Evolutionary conservation across 2,888 invertebrate species (phyloP).

Genomic region (Myopa tessellatipennis): DNA sequence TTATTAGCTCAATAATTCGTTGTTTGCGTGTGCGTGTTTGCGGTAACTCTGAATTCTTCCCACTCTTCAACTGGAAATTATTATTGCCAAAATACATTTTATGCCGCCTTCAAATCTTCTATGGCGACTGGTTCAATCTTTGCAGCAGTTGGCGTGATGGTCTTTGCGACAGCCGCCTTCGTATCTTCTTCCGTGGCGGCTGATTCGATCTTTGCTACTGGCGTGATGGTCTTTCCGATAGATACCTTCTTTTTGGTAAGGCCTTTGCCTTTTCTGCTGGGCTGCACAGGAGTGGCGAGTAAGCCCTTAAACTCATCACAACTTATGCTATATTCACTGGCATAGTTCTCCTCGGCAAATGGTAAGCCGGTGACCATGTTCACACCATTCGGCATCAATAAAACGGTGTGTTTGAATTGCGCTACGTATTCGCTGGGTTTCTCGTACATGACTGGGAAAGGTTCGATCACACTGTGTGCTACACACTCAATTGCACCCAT

Average conservation of each 20-base stretch:
- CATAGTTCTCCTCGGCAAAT: slow-evolving; percentile 82
- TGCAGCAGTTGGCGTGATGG: too few relatives aligned
- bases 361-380: slow-evolving; percentile 96
- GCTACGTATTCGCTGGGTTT: slow-evolving; percentile 92
- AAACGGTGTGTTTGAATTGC: slow-evolving; percentile 97
- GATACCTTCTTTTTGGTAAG: slow-evolving; percentile 60
- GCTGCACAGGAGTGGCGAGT: slow-evolving; percentile 62
- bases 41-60: not conserved
- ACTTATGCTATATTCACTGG: slow-evolving; percentile 85
- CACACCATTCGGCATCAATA: slow-evolving; percentile 96
- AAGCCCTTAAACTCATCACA: slow-evolving; percentile 79
- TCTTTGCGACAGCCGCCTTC: too few relatives aligned
- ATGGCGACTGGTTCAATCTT: too few relatives aligned
- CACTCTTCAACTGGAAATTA: slow-evolving; percentile 3
- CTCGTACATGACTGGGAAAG: slow-evolving; percentile 93
- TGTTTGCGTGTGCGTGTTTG: slow-evolving; percentile 26
- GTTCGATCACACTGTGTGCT: slow-evolving; percentile 96
- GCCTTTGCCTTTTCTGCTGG: slow-evolving; percentile 65
- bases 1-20: slow-evolving; percentile 19
- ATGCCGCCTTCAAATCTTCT: slow-evolving; percentile 68
- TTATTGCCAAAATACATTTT: slow-evolving; percentile 42
- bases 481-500: slow-evolving; percentile 99
- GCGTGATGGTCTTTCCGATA: slow-evolving; percentile 42
- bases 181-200: slow-evolving; percentile 43
- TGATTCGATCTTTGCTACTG: slow-evolving; percentile 62